Evolutionary conservation across 2,113 vertebrate species (phyloP).

Genomic region (Morone saxatilis): DNA sequence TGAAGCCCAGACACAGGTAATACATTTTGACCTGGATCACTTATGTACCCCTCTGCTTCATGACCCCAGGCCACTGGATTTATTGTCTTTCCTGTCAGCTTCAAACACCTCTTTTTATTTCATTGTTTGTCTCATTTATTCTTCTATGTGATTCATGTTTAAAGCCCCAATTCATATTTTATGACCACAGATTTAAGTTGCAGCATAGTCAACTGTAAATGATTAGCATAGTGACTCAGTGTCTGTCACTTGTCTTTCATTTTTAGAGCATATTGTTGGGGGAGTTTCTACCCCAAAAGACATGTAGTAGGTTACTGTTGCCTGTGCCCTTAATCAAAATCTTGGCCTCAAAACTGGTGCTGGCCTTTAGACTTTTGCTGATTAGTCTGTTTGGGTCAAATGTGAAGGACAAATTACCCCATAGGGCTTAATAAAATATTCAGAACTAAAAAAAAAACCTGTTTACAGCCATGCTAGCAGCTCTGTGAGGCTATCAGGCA

Average conservation of each 20-base stretch:
- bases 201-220: background rate
- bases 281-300: background rate
- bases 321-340: background rate
- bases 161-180: background rate
- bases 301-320: background rate
- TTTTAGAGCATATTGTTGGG: background rate
- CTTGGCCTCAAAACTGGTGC: background rate
- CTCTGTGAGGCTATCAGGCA: too few species aligned
- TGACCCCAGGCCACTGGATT: background rate
- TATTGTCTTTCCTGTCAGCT: background rate
- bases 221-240: background rate
- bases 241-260: background rate
- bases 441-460: too few species aligned
- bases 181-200: background rate
- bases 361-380: too few species aligned
- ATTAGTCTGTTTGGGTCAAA: too few species aligned
- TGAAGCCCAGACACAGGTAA: slow-evolving; percentile 88
- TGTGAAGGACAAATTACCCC: too few species aligned
- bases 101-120: background rate
- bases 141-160: background rate
- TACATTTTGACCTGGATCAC: background rate
- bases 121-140: background rate
- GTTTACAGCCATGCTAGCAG: background rate
- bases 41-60: background rate
- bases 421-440: too few species aligned